Conservation (phyloP, 2,888 invertebrate genomes). For the Torymus tubicola region DNA sequence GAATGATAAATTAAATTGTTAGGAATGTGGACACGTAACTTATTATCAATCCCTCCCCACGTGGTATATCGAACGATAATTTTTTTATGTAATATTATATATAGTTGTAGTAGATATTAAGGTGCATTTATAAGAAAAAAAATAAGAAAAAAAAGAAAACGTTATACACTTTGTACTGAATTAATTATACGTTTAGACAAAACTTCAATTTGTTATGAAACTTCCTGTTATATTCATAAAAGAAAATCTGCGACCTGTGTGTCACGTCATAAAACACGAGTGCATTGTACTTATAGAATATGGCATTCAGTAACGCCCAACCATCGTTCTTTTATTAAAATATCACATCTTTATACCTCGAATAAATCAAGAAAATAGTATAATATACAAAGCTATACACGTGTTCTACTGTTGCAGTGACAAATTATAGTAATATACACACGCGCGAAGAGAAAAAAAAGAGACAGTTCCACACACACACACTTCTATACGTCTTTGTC, state of each 20-base stretch:
- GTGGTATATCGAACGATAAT: too few relatives aligned
- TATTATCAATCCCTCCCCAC: too few relatives aligned
- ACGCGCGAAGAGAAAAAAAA: too few relatives aligned
- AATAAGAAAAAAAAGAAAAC: constrained; percentile 14
- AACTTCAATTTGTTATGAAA: constrained; percentile 52
- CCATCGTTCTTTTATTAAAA: constrained; percentile 27
- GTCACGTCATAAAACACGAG: constrained; percentile 12
- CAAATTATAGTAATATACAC: too few relatives aligned
- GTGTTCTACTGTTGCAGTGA: too few relatives aligned
- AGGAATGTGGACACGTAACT: too few relatives aligned
- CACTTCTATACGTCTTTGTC: too few relatives aligned
- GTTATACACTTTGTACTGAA: constrained; percentile 20
- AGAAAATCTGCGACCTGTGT: constrained; percentile 11
- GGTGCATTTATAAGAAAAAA: not conserved
- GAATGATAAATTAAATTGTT: too few relatives aligned
- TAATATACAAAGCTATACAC: too few relatives aligned
- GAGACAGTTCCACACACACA: too few relatives aligned
- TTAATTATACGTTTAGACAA: constrained; percentile 42
- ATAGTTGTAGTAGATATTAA: not conserved
- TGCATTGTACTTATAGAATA: constrained; percentile 48
- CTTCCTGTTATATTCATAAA: constrained; percentile 44
- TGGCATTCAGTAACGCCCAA: constrained; percentile 22
- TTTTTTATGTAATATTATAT: too few relatives aligned
- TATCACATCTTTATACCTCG: constrained; percentile 9
- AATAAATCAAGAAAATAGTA: too few relatives aligned